Percentiles rank a stretch among this genome's conserved stretches.
phyloP scores from a whole-genome alignment of 1,140 invertebrate genomes.

The Antheraea mylitta region DNA sequence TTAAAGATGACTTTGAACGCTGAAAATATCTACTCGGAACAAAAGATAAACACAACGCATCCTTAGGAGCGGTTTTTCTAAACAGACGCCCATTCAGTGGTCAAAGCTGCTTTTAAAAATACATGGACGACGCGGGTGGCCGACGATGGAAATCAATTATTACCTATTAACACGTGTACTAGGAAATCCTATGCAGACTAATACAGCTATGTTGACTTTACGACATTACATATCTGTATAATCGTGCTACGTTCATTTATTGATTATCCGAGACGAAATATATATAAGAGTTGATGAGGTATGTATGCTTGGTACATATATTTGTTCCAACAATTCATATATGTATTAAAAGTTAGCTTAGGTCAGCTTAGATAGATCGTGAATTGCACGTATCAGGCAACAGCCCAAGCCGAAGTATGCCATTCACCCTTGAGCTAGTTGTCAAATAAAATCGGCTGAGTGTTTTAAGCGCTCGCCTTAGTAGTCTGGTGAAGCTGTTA shows the following conservation, averaged over 20 bases:
- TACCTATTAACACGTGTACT: conserved; percentile 58
- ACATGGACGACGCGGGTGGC: conserved; percentile 61
- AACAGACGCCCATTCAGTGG: conserved; percentile 28
- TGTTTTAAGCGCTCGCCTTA: too few species aligned
- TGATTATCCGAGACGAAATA: too few species aligned
- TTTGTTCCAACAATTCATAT: too few species aligned
- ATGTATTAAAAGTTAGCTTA: too few species aligned
- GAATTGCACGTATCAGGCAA: too few species aligned
- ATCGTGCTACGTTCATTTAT: neutral
- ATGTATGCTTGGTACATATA: too few species aligned
- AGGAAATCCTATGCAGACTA: conserved; percentile 27
- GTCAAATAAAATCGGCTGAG: too few species aligned
- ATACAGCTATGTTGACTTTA: conserved; percentile 8
- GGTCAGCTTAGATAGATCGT: too few species aligned
- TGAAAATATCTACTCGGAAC: neutral
- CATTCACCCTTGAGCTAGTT: too few species aligned
- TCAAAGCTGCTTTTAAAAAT: conserved; percentile 52
- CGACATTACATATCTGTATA: neutral
- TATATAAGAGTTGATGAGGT: too few species aligned
- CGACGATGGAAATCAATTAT: conserved; percentile 62
- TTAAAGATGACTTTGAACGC: neutral
- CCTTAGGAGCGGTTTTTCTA: conserved; percentile 4
- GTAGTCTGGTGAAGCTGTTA: too few species aligned
- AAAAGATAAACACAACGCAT: conserved; percentile 3
- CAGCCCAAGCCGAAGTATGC: too few species aligned